Conservation (phyloP, 2,797 vertebrate species). For the Poecilia picta region DNA sequence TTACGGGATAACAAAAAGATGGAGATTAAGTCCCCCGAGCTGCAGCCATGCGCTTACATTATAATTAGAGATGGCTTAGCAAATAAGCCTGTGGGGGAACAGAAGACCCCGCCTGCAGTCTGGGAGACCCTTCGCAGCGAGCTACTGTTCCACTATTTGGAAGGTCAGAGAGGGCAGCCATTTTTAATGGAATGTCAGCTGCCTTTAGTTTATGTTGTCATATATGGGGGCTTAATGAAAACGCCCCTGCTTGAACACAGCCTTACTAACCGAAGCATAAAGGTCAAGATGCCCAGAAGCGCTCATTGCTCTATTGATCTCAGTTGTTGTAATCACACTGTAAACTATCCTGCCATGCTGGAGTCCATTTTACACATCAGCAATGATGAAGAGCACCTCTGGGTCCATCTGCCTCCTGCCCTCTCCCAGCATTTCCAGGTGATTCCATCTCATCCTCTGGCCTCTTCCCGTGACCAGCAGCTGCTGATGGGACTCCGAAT, state of each 20-base stretch:
- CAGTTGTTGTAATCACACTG: constrained; percentile 19
- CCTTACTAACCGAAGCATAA: background rate
- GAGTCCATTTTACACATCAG: constrained; percentile 23
- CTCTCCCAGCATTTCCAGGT: background rate
- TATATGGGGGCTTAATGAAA: background rate
- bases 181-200: background rate
- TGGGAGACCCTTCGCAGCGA: background rate
- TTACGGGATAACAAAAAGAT: background rate
- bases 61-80: constrained; percentile 13
- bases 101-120: background rate
- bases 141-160: background rate
- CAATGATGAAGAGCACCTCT: constrained; percentile 3
- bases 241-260: background rate
- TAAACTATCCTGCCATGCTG: background rate
- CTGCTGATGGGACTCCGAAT: constrained; percentile 34
- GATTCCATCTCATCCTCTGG: constrained; percentile 4
- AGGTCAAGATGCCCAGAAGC: constrained; percentile 10
- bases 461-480: constrained; percentile 57
- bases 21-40: background rate
- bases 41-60: background rate
- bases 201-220: background rate
- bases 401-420: background rate
- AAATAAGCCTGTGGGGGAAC: background rate
- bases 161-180: background rate
- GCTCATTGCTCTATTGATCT: constrained; percentile 6